A percentile compares a stretch with the other conserved stretches of the same genome.
Evolutionary conservation across 1,140 invertebrate species (phyloP).

Genomic region (Sminthurinus signatus): DNA sequence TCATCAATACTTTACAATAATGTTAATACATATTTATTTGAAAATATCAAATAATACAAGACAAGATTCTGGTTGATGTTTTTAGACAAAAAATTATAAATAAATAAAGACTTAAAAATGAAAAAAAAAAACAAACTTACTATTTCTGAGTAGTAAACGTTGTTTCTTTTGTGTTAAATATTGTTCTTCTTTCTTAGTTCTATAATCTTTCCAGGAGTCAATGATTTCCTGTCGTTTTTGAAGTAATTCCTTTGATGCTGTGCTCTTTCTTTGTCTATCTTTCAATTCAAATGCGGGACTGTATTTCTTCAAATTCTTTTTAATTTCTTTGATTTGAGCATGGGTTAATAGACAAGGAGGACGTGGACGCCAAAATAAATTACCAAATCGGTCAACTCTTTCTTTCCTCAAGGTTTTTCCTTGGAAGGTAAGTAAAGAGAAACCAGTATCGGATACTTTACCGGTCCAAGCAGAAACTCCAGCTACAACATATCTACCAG

Average conservation of each 20-base stretch:
- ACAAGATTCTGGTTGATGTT: too few species aligned
- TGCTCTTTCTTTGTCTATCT: slow-evolving; percentile 83
- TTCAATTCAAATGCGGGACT: slow-evolving; percentile 92
- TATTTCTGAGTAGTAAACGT: slow-evolving; percentile 74
- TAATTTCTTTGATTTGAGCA: slow-evolving; percentile 84
- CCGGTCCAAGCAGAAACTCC: slow-evolving; percentile 92
- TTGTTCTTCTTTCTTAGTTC: slow-evolving; percentile 64
- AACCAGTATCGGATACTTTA: slow-evolving; percentile 88
- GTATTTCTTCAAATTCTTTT: slow-evolving; percentile 97
- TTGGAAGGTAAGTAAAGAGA: slow-evolving; percentile 98
- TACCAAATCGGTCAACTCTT: slow-evolving; percentile 85
- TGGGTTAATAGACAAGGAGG: slow-evolving; percentile 75
- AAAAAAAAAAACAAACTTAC: slow-evolving; percentile 54
- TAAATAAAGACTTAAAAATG: slow-evolving; percentile 1
- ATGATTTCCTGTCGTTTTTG: slow-evolving; percentile 86
- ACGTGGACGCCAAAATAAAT: slow-evolving; percentile 92
- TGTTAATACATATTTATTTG: too few species aligned
- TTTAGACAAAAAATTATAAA: slow-evolving; percentile 14
- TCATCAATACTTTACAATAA: not conserved
- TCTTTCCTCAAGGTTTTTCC: slow-evolving; percentile 72
- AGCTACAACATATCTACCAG: slow-evolving; percentile 93
- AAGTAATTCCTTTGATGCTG: slow-evolving; percentile 93
- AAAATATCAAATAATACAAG: too few species aligned
- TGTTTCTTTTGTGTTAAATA: slow-evolving; percentile 68
- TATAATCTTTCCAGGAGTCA: slow-evolving; percentile 77